Evolutionary conservation across 2,797 vertebrate genomes (phyloP).

Genomic region (Otus scops): DNA sequence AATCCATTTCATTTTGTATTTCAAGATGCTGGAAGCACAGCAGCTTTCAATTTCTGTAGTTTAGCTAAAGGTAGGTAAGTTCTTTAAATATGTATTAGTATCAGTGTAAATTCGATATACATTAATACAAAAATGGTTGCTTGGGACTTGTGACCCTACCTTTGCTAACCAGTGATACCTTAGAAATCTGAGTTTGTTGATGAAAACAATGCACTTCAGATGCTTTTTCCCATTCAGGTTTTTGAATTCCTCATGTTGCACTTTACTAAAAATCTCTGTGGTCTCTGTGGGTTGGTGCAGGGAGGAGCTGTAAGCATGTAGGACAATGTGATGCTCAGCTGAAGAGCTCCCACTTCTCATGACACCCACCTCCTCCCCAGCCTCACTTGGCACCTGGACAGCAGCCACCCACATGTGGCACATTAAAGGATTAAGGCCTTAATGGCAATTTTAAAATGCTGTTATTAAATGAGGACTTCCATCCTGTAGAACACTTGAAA

Average conservation of each 20-base stretch:
- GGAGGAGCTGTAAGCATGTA: background rate
- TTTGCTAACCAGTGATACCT: background rate
- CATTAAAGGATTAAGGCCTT: slow-evolving; percentile 20
- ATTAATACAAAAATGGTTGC: slow-evolving; percentile 1
- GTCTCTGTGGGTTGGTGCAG: background rate
- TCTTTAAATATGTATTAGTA: slow-evolving; percentile 34
- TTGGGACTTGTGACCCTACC: background rate
- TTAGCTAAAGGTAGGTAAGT: background rate
- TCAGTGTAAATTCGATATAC: background rate
- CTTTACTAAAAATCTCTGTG: background rate
- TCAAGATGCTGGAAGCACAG: background rate
- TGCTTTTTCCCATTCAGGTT: background rate
- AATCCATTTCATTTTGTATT: background rate
- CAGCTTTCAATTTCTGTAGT: background rate
- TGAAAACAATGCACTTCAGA: background rate
- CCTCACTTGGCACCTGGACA: background rate
- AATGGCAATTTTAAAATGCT: slow-evolving; percentile 5
- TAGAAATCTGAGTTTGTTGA: background rate
- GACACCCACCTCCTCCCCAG: background rate
- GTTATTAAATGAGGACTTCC: slow-evolving; percentile 20
- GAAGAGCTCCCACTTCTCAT: background rate
- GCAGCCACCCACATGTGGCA: background rate
- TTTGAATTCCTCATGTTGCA: background rate
- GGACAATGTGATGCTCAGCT: background rate
- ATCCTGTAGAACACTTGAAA: slow-evolving; percentile 18